Conservation (phyloP, 2,888 invertebrate species). For the Drosophila meridiana region DNA sequence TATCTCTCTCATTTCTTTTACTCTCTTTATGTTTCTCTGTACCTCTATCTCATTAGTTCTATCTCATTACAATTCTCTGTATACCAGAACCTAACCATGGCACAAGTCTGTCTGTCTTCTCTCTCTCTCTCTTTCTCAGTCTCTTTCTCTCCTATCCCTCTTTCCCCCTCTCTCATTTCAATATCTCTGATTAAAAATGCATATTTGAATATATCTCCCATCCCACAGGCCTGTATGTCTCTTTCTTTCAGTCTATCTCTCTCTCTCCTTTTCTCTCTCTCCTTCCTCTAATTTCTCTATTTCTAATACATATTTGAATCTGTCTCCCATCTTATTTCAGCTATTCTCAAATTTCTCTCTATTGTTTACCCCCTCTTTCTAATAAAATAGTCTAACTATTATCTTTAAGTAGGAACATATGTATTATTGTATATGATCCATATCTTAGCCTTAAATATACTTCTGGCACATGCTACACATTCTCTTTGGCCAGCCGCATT, state of each 20-base stretch:
- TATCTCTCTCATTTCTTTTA: too few species aligned
- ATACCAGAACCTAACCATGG: too few species aligned
- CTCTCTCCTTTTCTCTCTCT: neutral
- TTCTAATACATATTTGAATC: too few species aligned
- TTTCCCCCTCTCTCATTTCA: too few species aligned
- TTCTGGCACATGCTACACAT: conserved; percentile 6
- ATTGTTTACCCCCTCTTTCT: neutral
- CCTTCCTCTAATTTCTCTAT: too few species aligned
- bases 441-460: neutral
- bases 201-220: too few species aligned
- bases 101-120: neutral
- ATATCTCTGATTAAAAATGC: too few species aligned
- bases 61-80: too few species aligned
- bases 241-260: neutral
- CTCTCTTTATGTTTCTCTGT: too few species aligned
- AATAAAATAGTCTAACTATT: neutral
- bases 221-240: too few species aligned
- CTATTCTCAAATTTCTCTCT: neutral
- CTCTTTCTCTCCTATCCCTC: neutral
- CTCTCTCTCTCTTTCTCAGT: neutral
- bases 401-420: neutral
- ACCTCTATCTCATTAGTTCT: too few species aligned
- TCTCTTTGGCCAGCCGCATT: conserved; percentile 1
- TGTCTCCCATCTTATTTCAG: neutral
- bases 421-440: neutral